Base-by-base conservation (phyloP, 2,113 vertebrate species). In the Hemicordylus capensis region DNA sequence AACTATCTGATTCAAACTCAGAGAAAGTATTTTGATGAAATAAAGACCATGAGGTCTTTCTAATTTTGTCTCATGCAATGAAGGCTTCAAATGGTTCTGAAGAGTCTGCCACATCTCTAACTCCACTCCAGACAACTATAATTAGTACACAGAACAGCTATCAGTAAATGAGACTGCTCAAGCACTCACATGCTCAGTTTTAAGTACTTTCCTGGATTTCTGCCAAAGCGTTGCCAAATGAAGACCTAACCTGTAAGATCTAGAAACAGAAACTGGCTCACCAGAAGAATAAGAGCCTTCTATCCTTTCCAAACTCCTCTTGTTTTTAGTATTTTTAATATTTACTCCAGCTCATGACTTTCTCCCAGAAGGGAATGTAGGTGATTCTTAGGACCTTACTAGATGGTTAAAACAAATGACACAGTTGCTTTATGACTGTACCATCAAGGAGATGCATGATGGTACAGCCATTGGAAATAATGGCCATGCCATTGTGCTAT, bases 331-430 rank as follows among this genome's bases (percentile, higher is more conserved):
- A 76, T 82, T 81, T 84, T 67, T 42, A 78, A 28, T 83, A 76
- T 82, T 81, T 84, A 76, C 48, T 73, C 81, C 83, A 77, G 46
- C 37, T 54, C 77, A 64, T 51, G 83, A 84, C n/a, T 75, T 69
- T 44, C 20, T 63, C 76, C 81, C 80, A 37, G 28, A 89, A 67
- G 26, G 88, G 3, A 81, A 44, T 46, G 72, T 70, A 61, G 51
- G 64, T 88, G 73, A 48, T 26, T 42, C 42, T 3, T 44, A 46
- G 77, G 42, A 20, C n/a, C 17, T 67, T 80, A 42, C 20, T 34
- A 34, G 7, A 46, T 78, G n/a, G n/a, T n/a, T n/a, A n/a, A n/a
- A n/a, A n/a, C n/a, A n/a, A n/a, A n/a, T n/a, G n/a, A n/a, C n/a
- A n/a, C n/a, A n/a, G n/a, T n/a, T n/a, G n/a, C n/a, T n/a, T n/a